Evolutionary conservation across 2,888 invertebrate species (phyloP).

Genomic region (Troides oblongomaculatus): DNA sequence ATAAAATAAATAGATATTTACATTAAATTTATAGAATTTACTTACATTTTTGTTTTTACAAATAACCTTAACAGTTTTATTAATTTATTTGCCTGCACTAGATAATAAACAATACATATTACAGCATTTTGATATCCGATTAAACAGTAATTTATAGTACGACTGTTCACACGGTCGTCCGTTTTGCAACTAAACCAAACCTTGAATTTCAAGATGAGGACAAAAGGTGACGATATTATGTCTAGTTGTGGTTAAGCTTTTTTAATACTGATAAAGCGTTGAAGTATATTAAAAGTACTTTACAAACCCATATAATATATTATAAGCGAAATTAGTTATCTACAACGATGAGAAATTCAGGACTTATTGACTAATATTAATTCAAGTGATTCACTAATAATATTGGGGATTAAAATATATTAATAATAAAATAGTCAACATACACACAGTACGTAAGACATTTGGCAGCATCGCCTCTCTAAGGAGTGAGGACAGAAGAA

Average conservation of each 20-base stretch:
- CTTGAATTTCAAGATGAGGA: conserved; percentile 24
- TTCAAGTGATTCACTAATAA: too few relatives aligned
- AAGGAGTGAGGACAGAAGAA: too few relatives aligned
- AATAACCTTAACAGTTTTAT: not conserved
- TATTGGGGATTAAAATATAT: too few relatives aligned
- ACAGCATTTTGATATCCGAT: not conserved
- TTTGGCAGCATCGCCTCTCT: too few relatives aligned
- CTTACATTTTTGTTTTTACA: not conserved
- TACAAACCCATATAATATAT: not conserved
- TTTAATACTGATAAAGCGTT: not conserved
- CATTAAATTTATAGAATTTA: not conserved
- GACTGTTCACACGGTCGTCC: conserved; percentile 11
- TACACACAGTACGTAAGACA: too few relatives aligned
- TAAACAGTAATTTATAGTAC: conserved; percentile 1
- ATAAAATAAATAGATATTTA: not conserved
- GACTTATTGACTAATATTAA: too few relatives aligned
- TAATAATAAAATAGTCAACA: too few relatives aligned
- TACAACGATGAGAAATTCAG: too few relatives aligned
- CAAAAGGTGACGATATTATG: conserved; percentile 19
- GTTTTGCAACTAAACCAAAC: conserved; percentile 28
- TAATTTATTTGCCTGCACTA: not conserved
- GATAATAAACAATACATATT: not conserved
- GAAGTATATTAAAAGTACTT: not conserved
- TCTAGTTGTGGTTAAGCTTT: not conserved
- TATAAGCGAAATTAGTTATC: too few relatives aligned